These are phyloP conservation scores for Orchesella flavescens DNA, from an alignment of 2,888 invertebrate species.

Conservation along the genomic window DNA sequence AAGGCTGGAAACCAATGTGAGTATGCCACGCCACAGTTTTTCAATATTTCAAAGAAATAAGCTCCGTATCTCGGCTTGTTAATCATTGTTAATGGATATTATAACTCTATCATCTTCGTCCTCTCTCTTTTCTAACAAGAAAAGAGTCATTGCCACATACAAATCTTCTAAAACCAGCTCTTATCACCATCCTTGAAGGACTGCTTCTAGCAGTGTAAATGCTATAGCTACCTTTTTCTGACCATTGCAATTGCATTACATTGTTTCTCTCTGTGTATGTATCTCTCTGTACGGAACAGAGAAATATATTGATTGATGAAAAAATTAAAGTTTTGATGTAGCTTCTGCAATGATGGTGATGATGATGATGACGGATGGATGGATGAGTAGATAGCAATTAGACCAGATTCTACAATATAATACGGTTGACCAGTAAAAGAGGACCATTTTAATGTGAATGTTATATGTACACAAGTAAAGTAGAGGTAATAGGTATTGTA, in stretches of 20 bases:
- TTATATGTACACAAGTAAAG: not conserved
- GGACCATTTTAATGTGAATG: not conserved
- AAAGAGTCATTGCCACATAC: too few relatives aligned
- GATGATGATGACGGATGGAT: not conserved
- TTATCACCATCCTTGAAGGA: too few relatives aligned
- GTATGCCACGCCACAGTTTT: too few relatives aligned
- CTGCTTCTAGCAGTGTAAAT: not conserved
- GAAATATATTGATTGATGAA: not conserved
- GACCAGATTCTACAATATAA: constrained; percentile 4
- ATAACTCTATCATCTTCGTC: too few relatives aligned
- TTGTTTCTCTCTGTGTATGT: not conserved
- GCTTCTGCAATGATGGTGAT: not conserved
- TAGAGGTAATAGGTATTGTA: not conserved
- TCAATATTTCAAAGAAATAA: too few relatives aligned
- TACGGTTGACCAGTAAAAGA: constrained; percentile 1
- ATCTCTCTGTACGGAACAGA: not conserved
- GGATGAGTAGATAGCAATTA: constrained; percentile 5
- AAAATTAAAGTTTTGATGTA: constrained; percentile 8
- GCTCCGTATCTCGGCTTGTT: too few relatives aligned
- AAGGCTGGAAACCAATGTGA: too few relatives aligned
- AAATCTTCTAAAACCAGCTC: too few relatives aligned
- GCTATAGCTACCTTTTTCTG: not conserved
- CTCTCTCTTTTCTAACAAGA: too few relatives aligned
- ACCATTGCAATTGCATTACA: not conserved
- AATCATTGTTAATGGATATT: too few relatives aligned